Conservation (phyloP, 2,888 invertebrate genomes). For the Bhutanitis thaidina region DNA sequence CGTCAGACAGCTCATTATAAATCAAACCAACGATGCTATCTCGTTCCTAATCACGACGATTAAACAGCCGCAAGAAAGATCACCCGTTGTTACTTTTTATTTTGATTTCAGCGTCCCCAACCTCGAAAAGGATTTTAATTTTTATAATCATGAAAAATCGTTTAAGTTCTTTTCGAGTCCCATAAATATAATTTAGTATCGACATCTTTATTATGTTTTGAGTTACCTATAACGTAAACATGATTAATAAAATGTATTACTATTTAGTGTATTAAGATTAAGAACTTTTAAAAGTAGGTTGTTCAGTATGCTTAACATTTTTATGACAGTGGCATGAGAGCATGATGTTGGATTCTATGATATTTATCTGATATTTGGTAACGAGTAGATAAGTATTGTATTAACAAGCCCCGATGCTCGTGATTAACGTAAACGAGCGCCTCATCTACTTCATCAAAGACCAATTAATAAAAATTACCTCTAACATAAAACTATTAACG, state of each 20-base stretch:
- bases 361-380: background rate
- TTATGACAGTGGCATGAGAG: no score
- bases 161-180: conserved; percentile 3
- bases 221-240: background rate
- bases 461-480: conserved; percentile 75
- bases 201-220: conserved; percentile 11
- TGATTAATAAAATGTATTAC: background rate
- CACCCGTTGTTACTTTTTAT: conserved; percentile 11
- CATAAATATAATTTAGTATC: conserved; percentile 9
- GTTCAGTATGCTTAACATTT: no score
- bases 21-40: conserved; percentile 38
- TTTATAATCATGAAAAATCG: conserved; percentile 15
- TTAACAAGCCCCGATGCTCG: conserved; percentile 51
- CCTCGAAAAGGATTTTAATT: conserved; percentile 5
- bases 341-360: background rate
- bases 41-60: conserved; percentile 37
- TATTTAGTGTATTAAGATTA: background rate
- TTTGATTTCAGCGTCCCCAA: conserved; percentile 9
- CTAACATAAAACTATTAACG: conserved; percentile 71
- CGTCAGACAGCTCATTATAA: conserved; percentile 32
- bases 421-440: conserved; percentile 42
- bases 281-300: no score
- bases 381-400: conserved; percentile 14
- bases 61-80: conserved; percentile 30
- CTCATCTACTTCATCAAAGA: conserved; percentile 57